These are phyloP conservation scores for Sciaenops ocellatus DNA, from an alignment of 2,797 vertebrate genomes.

Conservation along the genomic window DNA sequence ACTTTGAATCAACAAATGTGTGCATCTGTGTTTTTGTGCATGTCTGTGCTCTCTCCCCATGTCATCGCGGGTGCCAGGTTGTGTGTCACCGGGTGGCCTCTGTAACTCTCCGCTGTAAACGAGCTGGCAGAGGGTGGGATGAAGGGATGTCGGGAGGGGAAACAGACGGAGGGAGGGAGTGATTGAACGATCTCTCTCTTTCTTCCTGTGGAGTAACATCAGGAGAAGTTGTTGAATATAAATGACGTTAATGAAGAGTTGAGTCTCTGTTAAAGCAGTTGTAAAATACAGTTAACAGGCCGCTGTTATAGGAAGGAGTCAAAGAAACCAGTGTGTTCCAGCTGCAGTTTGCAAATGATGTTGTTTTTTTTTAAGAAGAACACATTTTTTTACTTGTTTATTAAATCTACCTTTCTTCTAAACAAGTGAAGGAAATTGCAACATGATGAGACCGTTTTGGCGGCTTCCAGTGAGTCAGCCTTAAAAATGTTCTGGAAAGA, in stretches of 20 bases:
- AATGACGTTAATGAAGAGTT: constrained; percentile 57
- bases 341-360: background rate
- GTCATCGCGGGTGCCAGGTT: constrained; percentile 53
- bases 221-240: constrained; percentile 62
- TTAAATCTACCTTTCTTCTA: background rate
- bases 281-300: constrained; percentile 21
- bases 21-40: background rate
- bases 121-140: constrained; percentile 46
- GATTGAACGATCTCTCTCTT: constrained; percentile 48
- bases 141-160: constrained; percentile 19
- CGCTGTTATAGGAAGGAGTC: background rate
- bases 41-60: background rate
- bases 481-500: background rate
- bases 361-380: background rate
- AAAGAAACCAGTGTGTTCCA: background rate
- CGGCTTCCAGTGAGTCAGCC: background rate
- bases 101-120: constrained; percentile 58
- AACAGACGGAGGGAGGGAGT: constrained; percentile 55
- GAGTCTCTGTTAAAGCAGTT: constrained; percentile 13
- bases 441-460: background rate
- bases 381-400: background rate
- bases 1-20: background rate
- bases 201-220: constrained; percentile 63
- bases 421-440: constrained; percentile 10
- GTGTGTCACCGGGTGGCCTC: constrained; percentile 60